These are phyloP conservation scores for Corticium candelabrum DNA, from an alignment of 37 sponge, comb jelly and placozoan genomes.

Conservation along the genomic window DNA sequence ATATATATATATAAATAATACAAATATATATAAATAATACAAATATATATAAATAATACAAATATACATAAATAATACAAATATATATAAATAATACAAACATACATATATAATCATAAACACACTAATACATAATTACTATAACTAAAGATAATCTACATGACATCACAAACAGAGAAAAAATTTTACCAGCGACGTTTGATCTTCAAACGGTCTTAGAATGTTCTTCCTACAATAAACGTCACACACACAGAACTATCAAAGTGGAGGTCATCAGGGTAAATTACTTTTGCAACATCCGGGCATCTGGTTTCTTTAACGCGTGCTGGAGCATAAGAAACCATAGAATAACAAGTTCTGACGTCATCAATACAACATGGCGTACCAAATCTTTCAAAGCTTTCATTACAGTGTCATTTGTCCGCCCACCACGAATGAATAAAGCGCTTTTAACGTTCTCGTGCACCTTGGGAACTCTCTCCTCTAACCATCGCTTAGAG, in stretches of 20 bases:
- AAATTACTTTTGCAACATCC: constrained; percentile 42
- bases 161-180: background rate
- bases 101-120: too few species aligned
- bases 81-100: too few species aligned
- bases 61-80: background rate
- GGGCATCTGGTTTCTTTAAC: constrained; percentile 68
- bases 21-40: too few species aligned
- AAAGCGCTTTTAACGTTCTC: constrained; percentile 74
- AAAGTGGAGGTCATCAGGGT: too few species aligned
- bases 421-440: constrained; percentile 72
- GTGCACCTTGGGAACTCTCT: constrained; percentile 58
- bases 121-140: too few species aligned
- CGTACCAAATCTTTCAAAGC: constrained; percentile 68
- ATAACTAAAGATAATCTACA: background rate
- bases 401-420: constrained; percentile 65
- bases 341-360: background rate
- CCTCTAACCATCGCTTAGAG: constrained; percentile 56
- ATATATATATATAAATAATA: too few species aligned
- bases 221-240: constrained; percentile 42
- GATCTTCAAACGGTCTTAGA: constrained; percentile 68
- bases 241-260: background rate
- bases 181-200: constrained; percentile 32
- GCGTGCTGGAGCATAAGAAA: constrained; percentile 28
- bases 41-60: background rate
- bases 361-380: constrained; percentile 6